These are phyloP conservation scores for Pachyuromys duprasi DNA, from an alignment of 2,797 vertebrate species.

Conservation along the genomic window DNA sequence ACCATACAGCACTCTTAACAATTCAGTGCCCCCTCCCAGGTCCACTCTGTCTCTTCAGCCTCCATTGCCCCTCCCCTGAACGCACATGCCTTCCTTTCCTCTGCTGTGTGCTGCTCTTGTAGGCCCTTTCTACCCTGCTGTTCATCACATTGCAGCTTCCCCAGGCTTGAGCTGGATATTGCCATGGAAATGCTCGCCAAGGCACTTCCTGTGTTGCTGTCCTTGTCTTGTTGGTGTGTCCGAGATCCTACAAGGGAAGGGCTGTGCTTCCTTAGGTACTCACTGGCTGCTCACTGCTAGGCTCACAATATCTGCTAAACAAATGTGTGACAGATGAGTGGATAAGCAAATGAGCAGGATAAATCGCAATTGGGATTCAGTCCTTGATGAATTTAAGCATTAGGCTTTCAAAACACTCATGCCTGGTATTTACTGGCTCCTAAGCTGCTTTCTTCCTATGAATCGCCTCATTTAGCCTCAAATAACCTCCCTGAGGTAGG, in stretches of 20 bases:
- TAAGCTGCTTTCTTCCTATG: background rate
- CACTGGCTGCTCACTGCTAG: background rate
- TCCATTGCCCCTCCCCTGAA: rapidly evolving
- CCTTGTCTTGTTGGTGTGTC: background rate
- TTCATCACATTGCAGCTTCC: background rate
- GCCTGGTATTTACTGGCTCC: background rate
- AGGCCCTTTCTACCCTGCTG: background rate
- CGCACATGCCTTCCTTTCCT: background rate
- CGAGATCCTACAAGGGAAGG: background rate
- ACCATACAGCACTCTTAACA: background rate
- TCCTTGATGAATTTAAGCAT: background rate
- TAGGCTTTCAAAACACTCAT: background rate
- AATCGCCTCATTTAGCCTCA: background rate
- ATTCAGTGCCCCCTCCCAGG: background rate
- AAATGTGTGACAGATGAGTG: background rate
- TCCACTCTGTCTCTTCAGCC: background rate
- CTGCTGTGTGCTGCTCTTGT: background rate
- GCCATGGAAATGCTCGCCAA: background rate
- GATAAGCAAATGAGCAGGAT: background rate
- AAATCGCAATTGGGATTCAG: background rate
- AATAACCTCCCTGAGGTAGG: background rate
- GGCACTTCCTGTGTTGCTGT: background rate
- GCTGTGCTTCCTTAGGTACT: background rate
- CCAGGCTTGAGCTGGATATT: background rate
- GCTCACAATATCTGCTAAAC: background rate